These are phyloP conservation scores for Euspilapteryx auroguttella DNA, from an alignment of 2,888 invertebrate species.

Conservation along the genomic window DNA sequence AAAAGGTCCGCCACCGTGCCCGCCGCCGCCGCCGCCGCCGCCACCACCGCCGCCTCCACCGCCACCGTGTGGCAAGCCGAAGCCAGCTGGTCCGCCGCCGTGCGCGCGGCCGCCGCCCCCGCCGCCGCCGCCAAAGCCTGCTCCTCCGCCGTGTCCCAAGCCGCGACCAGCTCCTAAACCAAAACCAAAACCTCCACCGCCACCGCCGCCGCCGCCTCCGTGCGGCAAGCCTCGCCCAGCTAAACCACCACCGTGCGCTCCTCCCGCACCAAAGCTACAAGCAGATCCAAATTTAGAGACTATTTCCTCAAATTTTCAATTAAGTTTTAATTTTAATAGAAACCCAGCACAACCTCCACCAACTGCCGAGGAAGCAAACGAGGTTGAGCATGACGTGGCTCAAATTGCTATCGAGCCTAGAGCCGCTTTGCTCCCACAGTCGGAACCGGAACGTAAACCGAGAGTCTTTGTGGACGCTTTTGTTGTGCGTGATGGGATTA, in stretches of 20 bases:
- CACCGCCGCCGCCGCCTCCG: conserved; percentile 27
- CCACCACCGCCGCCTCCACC: conserved; percentile 16
- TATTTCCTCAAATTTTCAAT: conserved; percentile 36
- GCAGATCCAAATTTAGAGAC: conserved; percentile 25
- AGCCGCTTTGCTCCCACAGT: conserved; percentile 33
- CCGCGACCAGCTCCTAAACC: conserved; percentile 11
- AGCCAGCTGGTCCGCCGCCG: conserved; percentile 10
- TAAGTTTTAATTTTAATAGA: conserved; percentile 42
- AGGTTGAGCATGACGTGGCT: conserved; percentile 10
- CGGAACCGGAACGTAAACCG: conserved; percentile 23
- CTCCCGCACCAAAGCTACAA: conserved; percentile 23
- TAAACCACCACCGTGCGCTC: conserved; percentile 26
- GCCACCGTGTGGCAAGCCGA: conserved; percentile 12
- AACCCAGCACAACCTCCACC: conserved; percentile 18
- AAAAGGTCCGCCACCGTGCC: conserved; percentile 9
- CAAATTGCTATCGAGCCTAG: conserved; percentile 33
- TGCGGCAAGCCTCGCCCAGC: conserved; percentile 33
- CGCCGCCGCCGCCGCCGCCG: conserved; percentile 14
- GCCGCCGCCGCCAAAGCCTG: conserved; percentile 15
- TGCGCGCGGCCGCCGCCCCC: conserved; percentile 14
- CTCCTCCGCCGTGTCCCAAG: no score
- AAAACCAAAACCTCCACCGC: conserved; percentile 19
- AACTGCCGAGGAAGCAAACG: conserved; percentile 13
- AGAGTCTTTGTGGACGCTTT: conserved; percentile 50
- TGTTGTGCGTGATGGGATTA: conserved; percentile 40